These are phyloP conservation scores for Onthophagus sagittarius DNA, from an alignment of 2,888 invertebrate species.

Conservation along the genomic window DNA sequence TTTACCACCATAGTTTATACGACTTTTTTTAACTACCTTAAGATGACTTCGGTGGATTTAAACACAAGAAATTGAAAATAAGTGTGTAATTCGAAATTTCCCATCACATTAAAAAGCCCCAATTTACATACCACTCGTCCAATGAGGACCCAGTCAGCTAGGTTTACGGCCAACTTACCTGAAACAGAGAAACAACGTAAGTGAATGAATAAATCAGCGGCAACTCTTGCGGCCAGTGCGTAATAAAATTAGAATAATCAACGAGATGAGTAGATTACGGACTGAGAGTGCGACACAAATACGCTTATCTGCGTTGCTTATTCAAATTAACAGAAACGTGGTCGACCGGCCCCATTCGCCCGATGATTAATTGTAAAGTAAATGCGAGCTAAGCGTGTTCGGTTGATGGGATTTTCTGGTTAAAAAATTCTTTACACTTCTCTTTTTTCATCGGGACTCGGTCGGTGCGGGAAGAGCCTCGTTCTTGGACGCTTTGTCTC, in stretches of 20 bases:
- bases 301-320: constrained; percentile 8
- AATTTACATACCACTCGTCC: neutral
- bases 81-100: neutral
- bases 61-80: neutral
- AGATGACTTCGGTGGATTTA: too few relatives aligned
- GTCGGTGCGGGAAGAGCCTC: neutral
- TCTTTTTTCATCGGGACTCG: neutral
- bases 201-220: neutral
- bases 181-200: neutral
- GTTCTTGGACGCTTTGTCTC: neutral
- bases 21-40: neutral
- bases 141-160: neutral
- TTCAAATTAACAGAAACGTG: constrained; percentile 7
- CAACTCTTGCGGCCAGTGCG: neutral
- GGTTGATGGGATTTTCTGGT: constrained; percentile 32
- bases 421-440: constrained; percentile 28
- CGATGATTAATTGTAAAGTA: constrained; percentile 31
- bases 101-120: neutral
- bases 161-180: neutral
- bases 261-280: neutral
- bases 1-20: neutral
- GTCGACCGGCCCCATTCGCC: constrained; percentile 1
- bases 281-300: neutral
- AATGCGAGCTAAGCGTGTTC: constrained; percentile 32
- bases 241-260: neutral